A percentile compares a stretch with the other conserved stretches of the same genome.
phyloP scores from a whole-genome alignment of 2,888 invertebrate genomes.

The Drosophila silvestris region DNA sequence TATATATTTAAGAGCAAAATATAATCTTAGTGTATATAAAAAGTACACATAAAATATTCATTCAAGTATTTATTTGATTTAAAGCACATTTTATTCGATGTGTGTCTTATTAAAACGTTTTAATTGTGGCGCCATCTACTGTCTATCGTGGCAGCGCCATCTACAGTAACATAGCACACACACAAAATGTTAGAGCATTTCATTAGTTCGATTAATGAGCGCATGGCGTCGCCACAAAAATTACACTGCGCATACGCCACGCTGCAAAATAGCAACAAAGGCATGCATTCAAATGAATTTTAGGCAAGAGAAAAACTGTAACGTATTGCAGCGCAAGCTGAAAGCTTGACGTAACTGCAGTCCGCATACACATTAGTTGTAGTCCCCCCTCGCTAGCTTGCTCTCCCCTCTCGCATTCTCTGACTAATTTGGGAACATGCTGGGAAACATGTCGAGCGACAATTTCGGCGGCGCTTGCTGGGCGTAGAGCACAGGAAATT shows the following conservation, averaged over 20 bases:
- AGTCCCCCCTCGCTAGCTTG: background rate
- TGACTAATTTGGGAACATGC: slow-evolving; percentile 41
- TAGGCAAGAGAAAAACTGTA: slow-evolving; percentile 19
- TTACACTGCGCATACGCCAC: slow-evolving; percentile 31
- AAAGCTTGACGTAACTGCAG: slow-evolving; percentile 38
- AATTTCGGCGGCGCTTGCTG: slow-evolving; percentile 64
- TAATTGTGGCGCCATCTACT: slow-evolving; percentile 9
- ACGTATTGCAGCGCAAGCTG: slow-evolving; percentile 6
- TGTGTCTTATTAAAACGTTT: background rate
- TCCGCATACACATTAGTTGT: background rate
- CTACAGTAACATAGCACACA: background rate
- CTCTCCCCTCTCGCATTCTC: background rate
- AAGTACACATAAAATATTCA: background rate
- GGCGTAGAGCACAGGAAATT: slow-evolving; percentile 80
- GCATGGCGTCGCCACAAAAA: background rate
- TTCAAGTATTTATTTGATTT: background rate
- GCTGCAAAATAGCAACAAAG: background rate
- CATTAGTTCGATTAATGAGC: slow-evolving; percentile 1
- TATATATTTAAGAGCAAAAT: rapidly evolving
- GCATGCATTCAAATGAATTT: slow-evolving; percentile 24
- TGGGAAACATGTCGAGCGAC: slow-evolving; percentile 45
- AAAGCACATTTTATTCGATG: background rate
- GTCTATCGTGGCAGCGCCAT: slow-evolving; percentile 2
- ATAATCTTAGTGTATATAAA: background rate
- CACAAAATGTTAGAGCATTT: background rate